A percentile compares a stretch with the other conserved stretches of the same genome.
Evolutionary conservation across 2,888 invertebrate species (phyloP).

Genomic region (Plagodis pulveraria): DNA sequence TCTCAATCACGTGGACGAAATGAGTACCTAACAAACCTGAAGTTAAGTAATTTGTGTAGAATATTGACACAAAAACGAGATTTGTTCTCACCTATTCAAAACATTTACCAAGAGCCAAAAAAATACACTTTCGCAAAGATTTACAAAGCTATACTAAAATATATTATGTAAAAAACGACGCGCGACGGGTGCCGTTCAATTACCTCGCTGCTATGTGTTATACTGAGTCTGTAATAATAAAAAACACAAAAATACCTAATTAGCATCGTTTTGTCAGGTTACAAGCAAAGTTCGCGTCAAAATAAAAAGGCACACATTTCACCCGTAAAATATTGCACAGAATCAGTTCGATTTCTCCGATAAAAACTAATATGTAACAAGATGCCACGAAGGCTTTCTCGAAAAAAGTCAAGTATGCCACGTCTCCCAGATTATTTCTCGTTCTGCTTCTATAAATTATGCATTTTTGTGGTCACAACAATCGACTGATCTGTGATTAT

Average conservation of each 20-base stretch:
- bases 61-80: too few relatives aligned
- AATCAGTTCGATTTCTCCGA: conserved; percentile 52
- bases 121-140: too few relatives aligned
- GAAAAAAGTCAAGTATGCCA: conserved; percentile 60
- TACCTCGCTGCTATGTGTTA: too few relatives aligned
- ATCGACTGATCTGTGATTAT: conserved; percentile 82
- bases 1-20: too few relatives aligned
- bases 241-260: neutral
- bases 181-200: too few relatives aligned
- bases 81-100: too few relatives aligned
- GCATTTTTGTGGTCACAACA: conserved; percentile 77
- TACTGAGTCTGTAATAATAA: too few relatives aligned
- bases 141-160: too few relatives aligned
- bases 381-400: conserved; percentile 50
- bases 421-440: conserved; percentile 59
- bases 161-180: too few relatives aligned
- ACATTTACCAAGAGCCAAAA: too few relatives aligned
- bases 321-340: conserved; percentile 44
- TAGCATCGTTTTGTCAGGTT: conserved; percentile 48
- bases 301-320: conserved; percentile 50
- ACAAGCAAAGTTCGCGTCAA: conserved; percentile 46
- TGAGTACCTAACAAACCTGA: too few relatives aligned
- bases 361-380: conserved; percentile 69
- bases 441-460: conserved; percentile 78
- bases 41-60: too few relatives aligned